Evolutionary conservation across 2,113 vertebrate species (phyloP), one percentile per base, ranked within the genome.

Genomic region (Thamnaconus septentrionalis): DNA sequence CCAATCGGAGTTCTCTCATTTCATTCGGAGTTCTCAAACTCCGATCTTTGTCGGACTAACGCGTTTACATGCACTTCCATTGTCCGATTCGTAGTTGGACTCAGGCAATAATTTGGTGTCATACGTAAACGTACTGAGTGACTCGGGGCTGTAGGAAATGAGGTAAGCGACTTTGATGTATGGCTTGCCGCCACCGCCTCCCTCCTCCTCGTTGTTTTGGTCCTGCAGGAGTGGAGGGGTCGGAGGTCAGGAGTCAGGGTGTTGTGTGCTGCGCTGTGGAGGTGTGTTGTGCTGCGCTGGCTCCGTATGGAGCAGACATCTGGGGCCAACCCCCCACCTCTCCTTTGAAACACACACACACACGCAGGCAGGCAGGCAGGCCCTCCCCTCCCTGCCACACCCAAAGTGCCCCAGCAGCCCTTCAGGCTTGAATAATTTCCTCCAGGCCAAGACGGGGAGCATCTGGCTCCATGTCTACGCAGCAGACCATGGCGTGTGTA

Each of bases 381-480:
- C 18, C 42, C 68, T 66, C 49, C 44, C 56, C 6, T 39, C 39
- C 4, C 49, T 53, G 61, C 79, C 85, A 79, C 84, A 79, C 81
- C 87, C 82, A 39, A 31, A 7, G 61, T 47, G 47, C 70, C 80
- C 66, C 69, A 49, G 2, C 70, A 68, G 18, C 63, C 78, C 71
- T 73, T 67, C 53, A 59, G 82, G 86, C 77, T 66, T 63, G 67
- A 81, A 76, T 84, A 44, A 84, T 84, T 81, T 80, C 66, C 66
- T 68, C 41, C 12, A 62, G 74, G 77, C 61, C 18, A 49, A 57
- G 59, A 8, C 63, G 56, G 41, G 64, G 4, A 76, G 62, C 82
- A 81, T 87, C 74, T 83, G 81, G 66, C 67, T 76, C 3, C 18
- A 7, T 53, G 57, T 76, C 59, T 45, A 31, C 18, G 70, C 66